These are phyloP conservation scores for Mormyrops boulengeri DNA, from an alignment of 2,797 vertebrate species.

Conservation along the genomic window DNA sequence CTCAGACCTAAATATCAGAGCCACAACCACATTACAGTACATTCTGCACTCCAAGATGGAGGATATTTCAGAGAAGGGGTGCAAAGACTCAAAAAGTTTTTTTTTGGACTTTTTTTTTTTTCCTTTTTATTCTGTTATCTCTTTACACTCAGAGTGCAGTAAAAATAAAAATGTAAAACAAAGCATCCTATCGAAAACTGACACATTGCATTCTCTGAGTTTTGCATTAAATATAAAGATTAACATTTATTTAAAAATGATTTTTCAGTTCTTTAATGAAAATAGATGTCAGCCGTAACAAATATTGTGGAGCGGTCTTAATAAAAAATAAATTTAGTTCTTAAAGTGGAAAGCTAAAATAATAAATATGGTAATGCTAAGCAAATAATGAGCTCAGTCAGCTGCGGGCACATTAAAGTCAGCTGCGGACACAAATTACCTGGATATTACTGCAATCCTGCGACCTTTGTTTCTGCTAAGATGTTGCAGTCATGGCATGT, in stretches of 20 bases:
- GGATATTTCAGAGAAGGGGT: not conserved
- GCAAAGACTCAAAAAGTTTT: not conserved
- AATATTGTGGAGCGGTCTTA: not conserved
- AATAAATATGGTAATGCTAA: not conserved
- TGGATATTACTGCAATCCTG: not conserved
- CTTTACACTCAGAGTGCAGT: not conserved
- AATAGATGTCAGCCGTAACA: not conserved
- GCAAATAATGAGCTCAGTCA: not conserved
- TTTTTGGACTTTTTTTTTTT: not conserved
- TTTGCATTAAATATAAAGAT: constrained; percentile 2
- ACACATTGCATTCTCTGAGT: not conserved
- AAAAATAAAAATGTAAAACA: not conserved
- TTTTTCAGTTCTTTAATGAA: constrained; percentile 5
- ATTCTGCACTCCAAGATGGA: not conserved
- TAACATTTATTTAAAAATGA: not conserved
- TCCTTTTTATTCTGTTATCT: not conserved
- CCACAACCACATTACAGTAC: not conserved
- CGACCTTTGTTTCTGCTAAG: not conserved
- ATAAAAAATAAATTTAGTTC: not conserved
- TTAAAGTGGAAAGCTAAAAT: not conserved
- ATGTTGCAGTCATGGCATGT: not conserved
- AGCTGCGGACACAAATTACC: not conserved
- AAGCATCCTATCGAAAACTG: not conserved
- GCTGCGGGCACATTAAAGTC: not conserved
- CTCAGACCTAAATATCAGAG: not conserved